These are phyloP conservation scores for Etheostoma cragini DNA, from an alignment of 2,113 vertebrate genomes.

Conservation along the genomic window DNA sequence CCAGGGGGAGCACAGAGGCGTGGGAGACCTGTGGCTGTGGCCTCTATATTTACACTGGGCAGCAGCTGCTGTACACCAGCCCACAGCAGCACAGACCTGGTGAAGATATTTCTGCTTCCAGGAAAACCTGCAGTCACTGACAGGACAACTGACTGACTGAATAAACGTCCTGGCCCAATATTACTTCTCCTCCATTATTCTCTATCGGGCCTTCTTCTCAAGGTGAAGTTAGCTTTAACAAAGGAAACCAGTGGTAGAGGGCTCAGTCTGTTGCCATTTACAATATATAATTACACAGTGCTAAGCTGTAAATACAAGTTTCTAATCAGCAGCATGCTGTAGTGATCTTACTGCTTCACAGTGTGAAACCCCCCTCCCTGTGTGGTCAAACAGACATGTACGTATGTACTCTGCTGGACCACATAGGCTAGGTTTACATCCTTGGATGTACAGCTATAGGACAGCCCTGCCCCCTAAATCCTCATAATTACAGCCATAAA, in stretches of 20 bases:
- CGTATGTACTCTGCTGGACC: conserved; percentile 34
- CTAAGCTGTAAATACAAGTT: conserved; percentile 39
- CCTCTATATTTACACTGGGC: conserved; percentile 83
- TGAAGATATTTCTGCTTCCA: conserved; percentile 68
- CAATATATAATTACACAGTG: conserved; percentile 48
- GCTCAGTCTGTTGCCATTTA: conserved; percentile 15
- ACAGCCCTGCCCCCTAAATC: conserved; percentile 23
- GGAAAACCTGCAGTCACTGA: conserved; percentile 53
- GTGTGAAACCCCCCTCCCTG: conserved; percentile 26
- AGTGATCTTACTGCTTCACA: conserved; percentile 29
- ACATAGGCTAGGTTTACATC: conserved; percentile 47
- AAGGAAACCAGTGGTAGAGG: not conserved
- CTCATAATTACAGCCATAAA: conserved; percentile 66
- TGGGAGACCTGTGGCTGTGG: conserved; percentile 74
- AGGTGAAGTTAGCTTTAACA: not conserved
- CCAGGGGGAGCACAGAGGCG: conserved; percentile 69
- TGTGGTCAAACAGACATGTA: conserved; percentile 59
- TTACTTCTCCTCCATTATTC: conserved; percentile 15
- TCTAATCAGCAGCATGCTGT: conserved; percentile 57
- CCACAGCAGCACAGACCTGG: conserved; percentile 55
- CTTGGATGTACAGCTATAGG: conserved; percentile 52
- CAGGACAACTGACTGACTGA: conserved; percentile 18
- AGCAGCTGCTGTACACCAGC: conserved; percentile 62
- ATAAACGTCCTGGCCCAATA: conserved; percentile 19
- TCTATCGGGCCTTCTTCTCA: not conserved